A percentile compares a stretch with the other conserved stretches of the same genome.
phyloP scores from a whole-genome alignment of 2,888 invertebrate genomes.

The Syrphus vitripennis region DNA sequence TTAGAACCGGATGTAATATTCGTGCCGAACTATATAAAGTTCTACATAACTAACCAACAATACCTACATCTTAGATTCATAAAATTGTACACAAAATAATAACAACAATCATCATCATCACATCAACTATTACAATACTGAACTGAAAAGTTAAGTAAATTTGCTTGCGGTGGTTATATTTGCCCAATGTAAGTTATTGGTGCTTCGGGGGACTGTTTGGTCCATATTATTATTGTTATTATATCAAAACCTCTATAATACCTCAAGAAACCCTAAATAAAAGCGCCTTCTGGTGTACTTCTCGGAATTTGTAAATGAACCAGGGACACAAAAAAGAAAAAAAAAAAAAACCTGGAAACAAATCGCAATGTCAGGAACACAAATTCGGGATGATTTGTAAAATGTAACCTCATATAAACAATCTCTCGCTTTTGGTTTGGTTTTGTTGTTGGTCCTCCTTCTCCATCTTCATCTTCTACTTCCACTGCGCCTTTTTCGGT shows the following conservation, averaged over 20 bases:
- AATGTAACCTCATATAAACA: conserved; percentile 45
- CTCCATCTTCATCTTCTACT: not conserved
- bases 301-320: not conserved
- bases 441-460: conserved; percentile 9
- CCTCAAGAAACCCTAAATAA: conserved; percentile 23
- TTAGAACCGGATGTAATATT: conserved; percentile 55
- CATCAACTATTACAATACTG: not conserved
- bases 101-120: conserved; percentile 26
- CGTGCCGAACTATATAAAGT: not conserved
- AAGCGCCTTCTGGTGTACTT: not conserved
- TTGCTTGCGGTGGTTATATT: conserved; percentile 12
- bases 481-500: too few species aligned
- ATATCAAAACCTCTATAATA: conserved; percentile 23
- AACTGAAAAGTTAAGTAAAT: conserved; percentile 37
- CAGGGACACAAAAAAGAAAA: too few species aligned
- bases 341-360: too few species aligned
- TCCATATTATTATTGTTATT: conserved; percentile 3
- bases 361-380: conserved; percentile 54
- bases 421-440: conserved; percentile 17
- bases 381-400: conserved; percentile 56
- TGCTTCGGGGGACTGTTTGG: not conserved
- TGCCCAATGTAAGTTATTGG: conserved; percentile 7
- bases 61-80: conserved; percentile 8
- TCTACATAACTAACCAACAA: not conserved
- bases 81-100: not conserved